Percentiles rank a stretch among this genome's conserved stretches.
phyloP scores from a whole-genome alignment of 1,140 invertebrate genomes.

The Bathynomus jamesi region DNA sequence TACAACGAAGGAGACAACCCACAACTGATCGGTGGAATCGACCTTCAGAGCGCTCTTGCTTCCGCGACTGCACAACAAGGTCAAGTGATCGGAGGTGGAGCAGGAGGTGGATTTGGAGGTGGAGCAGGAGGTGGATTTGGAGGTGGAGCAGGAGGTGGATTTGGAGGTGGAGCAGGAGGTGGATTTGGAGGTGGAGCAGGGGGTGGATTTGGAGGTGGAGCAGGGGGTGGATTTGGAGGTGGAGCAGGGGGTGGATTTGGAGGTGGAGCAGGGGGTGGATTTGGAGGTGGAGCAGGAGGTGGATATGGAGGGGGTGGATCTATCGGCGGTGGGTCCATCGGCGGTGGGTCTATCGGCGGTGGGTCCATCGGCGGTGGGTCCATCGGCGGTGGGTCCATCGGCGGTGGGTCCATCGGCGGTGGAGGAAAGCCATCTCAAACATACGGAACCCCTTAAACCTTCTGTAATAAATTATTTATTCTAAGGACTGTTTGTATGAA shows the following conservation, averaged over 20 bases:
- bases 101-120: not conserved
- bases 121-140: not conserved
- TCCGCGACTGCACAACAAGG: slow-evolving; percentile 1
- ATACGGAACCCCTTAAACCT: not conserved
- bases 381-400: not conserved
- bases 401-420: not conserved
- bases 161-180: not conserved
- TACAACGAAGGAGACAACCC: slow-evolving; percentile 18
- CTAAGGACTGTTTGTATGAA: too few relatives aligned
- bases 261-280: too few relatives aligned
- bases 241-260: too few relatives aligned
- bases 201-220: not conserved
- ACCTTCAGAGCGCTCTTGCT: slow-evolving; percentile 8
- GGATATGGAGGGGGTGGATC: too few relatives aligned
- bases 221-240: too few relatives aligned
- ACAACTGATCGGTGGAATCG: slow-evolving; percentile 4
- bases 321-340: too few relatives aligned
- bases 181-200: not conserved
- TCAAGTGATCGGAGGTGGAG: not conserved
- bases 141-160: not conserved
- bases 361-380: too few relatives aligned
- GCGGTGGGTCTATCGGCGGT: too few relatives aligned
- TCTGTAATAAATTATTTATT: too few relatives aligned
- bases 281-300: too few relatives aligned
- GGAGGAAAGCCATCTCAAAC: not conserved